Base-by-base conservation (phyloP, 2,888 invertebrate species). In the Stenoptilia bipunctidactyla region DNA sequence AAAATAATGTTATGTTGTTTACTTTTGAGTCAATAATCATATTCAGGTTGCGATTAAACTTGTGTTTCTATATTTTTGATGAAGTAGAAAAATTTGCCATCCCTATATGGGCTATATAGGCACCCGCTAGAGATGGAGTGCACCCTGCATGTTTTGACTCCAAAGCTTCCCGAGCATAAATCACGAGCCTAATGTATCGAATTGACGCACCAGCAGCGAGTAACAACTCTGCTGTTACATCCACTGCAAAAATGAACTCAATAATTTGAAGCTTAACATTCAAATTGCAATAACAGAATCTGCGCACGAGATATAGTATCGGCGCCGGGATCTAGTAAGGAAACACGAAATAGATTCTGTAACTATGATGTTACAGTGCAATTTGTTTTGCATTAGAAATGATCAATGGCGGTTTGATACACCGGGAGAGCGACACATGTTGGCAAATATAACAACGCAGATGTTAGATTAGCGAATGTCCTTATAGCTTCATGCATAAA, bases 171-270 rank as follows among this genome's bases (percentile, higher is more conserved):
- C 72, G 62, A 58, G 59, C 61, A 77, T 82, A 80, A 73, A 83
- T 83, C 83, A 82, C 79, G 60, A 61, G 73, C 58, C 69, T 80
- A 82, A 83, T 82, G 83, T 80, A 80, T 76, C 79, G 79, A 71
- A 66, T 74, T 76, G 71, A 74, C 65, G 65, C 66, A 68, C 62
- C 67, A 56, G 58, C 59, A 58, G 66, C 73, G 66, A 63, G 54
- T 45, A 49, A 51, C 64, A 49, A 58, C 59, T 69, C 66, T 69
- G 8, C 20, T 20, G 20, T 8, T 56, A 63, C 15, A 15, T n/a
- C n/a, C n/a, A n/a, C n/a, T n/a, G n/a, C 9, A 33, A 20, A 15
- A 5, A 42, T 6, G 62, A 54, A 51, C 43, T 36, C 36, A 34
- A 54, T 61, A 48, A 36, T 61, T 52, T 48, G 3, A 0, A 2